Percentiles rank a stretch among this genome's conserved stretches.
These are phyloP conservation scores for Polypedilum vanderplanki DNA, from an alignment of 1,140 invertebrate species.

Conservation along the genomic window DNA sequence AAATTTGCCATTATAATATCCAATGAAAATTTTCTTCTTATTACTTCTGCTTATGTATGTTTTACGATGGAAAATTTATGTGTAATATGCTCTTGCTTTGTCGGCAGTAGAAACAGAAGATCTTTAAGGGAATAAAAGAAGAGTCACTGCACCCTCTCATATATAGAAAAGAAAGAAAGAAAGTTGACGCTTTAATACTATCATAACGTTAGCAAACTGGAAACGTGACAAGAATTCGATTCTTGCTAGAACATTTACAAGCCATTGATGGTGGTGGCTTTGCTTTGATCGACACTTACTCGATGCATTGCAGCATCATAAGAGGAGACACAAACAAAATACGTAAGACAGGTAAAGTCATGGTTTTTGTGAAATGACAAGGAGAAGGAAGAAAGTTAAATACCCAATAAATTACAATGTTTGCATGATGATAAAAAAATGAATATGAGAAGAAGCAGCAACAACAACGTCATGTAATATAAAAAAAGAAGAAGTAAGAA, in stretches of 20 bases:
- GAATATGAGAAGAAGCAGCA: background rate
- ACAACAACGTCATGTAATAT: background rate
- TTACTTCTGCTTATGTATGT: background rate
- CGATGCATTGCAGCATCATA: background rate
- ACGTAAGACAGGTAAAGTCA: background rate
- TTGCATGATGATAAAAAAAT: conserved; percentile 21
- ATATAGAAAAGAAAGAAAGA: background rate
- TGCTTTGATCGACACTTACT: conserved; percentile 22
- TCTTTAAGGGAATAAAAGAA: too few relatives aligned
- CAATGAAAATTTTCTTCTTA: background rate
- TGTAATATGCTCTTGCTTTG: background rate
- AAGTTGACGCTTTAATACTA: conserved; percentile 20
- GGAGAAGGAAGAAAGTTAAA: background rate
- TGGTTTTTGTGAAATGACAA: background rate
- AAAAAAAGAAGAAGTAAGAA: background rate
- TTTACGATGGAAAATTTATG: conserved; percentile 24
- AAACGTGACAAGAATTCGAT: conserved; percentile 21
- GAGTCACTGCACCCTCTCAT: background rate
- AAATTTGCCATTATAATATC: conserved; percentile 24
- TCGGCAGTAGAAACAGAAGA: background rate
- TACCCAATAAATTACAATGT: conserved; percentile 26
- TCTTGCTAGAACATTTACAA: background rate
- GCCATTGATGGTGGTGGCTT: conserved; percentile 10
- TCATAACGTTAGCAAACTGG: conserved; percentile 21
- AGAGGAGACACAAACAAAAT: background rate